Percentiles rank a stretch among this genome's conserved stretches.
phyloP scores from a whole-genome alignment of 2,113 vertebrate species.

The Oriolus oriolus region DNA sequence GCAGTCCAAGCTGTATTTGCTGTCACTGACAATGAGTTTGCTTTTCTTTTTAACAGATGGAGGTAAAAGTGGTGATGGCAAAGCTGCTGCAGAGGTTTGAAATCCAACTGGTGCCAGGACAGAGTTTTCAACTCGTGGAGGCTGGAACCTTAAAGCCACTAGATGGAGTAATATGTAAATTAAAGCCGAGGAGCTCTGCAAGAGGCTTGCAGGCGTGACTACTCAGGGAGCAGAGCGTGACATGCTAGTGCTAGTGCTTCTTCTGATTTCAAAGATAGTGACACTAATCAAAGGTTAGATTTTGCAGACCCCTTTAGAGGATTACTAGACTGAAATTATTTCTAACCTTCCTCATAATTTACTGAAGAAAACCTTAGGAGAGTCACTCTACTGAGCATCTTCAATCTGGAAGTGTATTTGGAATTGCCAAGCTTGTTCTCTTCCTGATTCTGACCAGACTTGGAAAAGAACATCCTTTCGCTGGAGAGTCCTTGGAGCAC shows the following conservation, averaged over 20 bases:
- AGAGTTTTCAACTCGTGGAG: constrained; percentile 81
- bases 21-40: neutral
- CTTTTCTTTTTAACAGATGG: constrained; percentile 77
- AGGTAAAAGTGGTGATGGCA: constrained; percentile 89
- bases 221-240: accelerated
- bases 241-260: neutral
- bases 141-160: constrained; percentile 75
- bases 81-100: constrained; percentile 91
- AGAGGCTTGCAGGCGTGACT: neutral
- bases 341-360: neutral
- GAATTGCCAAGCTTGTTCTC: neutral
- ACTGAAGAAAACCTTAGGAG: neutral
- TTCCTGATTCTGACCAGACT: neutral
- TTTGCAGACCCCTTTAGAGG: neutral
- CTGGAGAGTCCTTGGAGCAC: neutral
- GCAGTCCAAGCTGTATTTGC: neutral
- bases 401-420: neutral
- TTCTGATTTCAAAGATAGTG: neutral
- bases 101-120: constrained; percentile 78
- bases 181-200: constrained; percentile 66
- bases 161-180: constrained; percentile 81
- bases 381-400: neutral
- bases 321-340: neutral
- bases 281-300: neutral
- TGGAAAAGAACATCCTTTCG: neutral